Evolutionary conservation across 2,797 vertebrate species (phyloP).

Genomic region (Platalea minor): DNA sequence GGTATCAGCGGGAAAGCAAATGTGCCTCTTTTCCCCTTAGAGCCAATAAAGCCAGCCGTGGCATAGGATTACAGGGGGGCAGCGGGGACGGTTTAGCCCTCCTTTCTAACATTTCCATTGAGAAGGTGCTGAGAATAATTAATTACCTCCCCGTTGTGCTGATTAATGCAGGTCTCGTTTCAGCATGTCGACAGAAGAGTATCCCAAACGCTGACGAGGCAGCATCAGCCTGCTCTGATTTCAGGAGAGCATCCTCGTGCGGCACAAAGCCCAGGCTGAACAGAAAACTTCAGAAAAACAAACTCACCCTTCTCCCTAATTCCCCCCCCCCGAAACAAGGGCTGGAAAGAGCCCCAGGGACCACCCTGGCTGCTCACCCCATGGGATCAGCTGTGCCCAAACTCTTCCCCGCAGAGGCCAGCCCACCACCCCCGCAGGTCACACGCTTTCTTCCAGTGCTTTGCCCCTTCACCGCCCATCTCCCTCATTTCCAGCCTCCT

Average conservation of each 20-base stretch:
- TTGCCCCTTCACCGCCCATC: background rate
- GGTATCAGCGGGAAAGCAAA: constrained; percentile 55
- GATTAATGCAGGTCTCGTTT: constrained; percentile 28
- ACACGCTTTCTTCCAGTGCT: fast-evolving
- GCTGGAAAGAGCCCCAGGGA: background rate
- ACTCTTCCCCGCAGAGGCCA: fast-evolving
- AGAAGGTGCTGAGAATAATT: constrained; percentile 60
- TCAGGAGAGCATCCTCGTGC: background rate
- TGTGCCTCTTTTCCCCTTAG: constrained; percentile 35
- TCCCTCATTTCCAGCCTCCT: background rate
- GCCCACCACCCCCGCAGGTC: background rate
- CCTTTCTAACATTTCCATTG: constrained; percentile 44
- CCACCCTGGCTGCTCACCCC: background rate
- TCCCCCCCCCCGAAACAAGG: background rate
- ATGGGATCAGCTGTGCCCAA: background rate
- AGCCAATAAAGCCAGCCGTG: constrained; percentile 60
- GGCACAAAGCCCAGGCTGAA: background rate
- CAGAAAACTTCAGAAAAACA: background rate
- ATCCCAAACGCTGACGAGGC: constrained; percentile 12
- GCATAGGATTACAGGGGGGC: constrained; percentile 40
- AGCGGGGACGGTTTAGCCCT: background rate
- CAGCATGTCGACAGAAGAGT: background rate
- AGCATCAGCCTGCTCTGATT: background rate
- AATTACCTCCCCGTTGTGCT: constrained; percentile 36
- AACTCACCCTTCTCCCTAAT: background rate